A percentile compares a stretch with the other conserved stretches of the same genome.
Conservation (phyloP, 2,888 invertebrate species). For the Drosophila subquinaria region DNA sequence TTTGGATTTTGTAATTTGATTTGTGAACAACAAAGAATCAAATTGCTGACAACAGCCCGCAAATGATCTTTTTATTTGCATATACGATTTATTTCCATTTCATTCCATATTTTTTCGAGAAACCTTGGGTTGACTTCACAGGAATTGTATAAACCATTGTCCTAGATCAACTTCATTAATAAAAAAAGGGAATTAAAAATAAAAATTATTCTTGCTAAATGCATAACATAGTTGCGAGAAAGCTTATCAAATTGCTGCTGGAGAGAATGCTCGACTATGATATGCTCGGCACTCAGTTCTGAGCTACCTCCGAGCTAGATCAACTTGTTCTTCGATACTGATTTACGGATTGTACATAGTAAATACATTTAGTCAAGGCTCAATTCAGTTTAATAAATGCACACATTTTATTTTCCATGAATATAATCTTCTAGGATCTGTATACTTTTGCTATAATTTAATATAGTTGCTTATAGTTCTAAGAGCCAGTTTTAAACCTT, state of each 20-base stretch:
- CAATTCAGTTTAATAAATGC: background rate
- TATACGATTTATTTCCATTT: conserved; percentile 17
- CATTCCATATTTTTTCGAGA: background rate
- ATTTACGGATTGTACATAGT: too few relatives aligned
- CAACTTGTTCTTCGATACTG: too few relatives aligned
- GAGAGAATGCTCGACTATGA: background rate
- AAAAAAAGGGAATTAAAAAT: background rate
- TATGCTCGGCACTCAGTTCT: background rate
- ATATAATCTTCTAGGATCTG: background rate
- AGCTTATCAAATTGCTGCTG: background rate
- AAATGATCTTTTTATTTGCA: conserved; percentile 37
- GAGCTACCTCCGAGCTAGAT: background rate
- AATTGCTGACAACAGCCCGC: conserved; percentile 55
- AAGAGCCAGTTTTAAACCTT: too few relatives aligned
- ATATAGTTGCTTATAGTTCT: background rate
- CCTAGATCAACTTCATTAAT: background rate
- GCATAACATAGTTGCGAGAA: background rate
- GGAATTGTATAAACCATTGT: background rate
- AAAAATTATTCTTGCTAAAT: background rate
- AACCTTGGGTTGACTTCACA: background rate
- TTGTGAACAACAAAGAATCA: conserved; percentile 70
- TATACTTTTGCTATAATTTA: background rate
- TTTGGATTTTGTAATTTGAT: conserved; percentile 61
- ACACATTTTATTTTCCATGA: too few relatives aligned
- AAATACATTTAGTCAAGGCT: too few relatives aligned